phyloP scores from a whole-genome alignment of 2,888 invertebrate genomes.

The Macaria liturata region DNA sequence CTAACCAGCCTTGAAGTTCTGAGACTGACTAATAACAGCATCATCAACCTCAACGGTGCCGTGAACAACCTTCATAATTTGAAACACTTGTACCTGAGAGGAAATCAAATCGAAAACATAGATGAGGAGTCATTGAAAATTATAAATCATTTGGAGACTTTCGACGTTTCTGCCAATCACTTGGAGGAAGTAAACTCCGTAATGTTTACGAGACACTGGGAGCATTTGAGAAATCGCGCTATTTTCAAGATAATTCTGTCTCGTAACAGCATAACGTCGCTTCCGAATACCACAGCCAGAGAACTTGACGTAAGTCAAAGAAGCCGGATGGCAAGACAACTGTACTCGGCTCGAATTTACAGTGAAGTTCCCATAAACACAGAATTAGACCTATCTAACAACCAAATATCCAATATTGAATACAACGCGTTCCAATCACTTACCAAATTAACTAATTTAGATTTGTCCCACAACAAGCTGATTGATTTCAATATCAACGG shows the following conservation, averaged over 20 bases:
- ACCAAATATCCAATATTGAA: slow-evolving; percentile 58
- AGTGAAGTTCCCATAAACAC: slow-evolving; percentile 48
- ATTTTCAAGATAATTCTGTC: slow-evolving; percentile 66
- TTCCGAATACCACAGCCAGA: slow-evolving; percentile 58
- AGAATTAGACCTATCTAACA: slow-evolving; percentile 67
- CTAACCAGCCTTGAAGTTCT: slow-evolving; percentile 58
- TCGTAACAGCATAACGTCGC: slow-evolving; percentile 52
- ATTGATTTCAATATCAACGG: slow-evolving; percentile 56
- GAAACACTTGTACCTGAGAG: slow-evolving; percentile 60
- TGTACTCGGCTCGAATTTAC: slow-evolving; percentile 30
- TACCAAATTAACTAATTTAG: slow-evolving; percentile 51
- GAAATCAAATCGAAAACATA: slow-evolving; percentile 61
- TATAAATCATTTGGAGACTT: slow-evolving; percentile 67
- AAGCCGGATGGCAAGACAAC: slow-evolving; percentile 43
- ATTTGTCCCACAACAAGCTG: slow-evolving; percentile 64
- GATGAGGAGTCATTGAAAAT: slow-evolving; percentile 60
- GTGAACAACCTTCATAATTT: slow-evolving; percentile 60
- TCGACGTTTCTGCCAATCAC: slow-evolving; percentile 67
- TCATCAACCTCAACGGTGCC: slow-evolving; percentile 67
- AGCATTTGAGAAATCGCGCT: slow-evolving; percentile 55
- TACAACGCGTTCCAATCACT: slow-evolving; percentile 66
- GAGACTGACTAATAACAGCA: slow-evolving; percentile 61
- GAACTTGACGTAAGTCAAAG: slow-evolving; percentile 35
- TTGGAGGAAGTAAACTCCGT: slow-evolving; percentile 55
- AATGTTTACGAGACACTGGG: slow-evolving; percentile 66